Conservation (phyloP, 2,113 vertebrate genomes). For the Porphyrio hochstetteri region DNA sequence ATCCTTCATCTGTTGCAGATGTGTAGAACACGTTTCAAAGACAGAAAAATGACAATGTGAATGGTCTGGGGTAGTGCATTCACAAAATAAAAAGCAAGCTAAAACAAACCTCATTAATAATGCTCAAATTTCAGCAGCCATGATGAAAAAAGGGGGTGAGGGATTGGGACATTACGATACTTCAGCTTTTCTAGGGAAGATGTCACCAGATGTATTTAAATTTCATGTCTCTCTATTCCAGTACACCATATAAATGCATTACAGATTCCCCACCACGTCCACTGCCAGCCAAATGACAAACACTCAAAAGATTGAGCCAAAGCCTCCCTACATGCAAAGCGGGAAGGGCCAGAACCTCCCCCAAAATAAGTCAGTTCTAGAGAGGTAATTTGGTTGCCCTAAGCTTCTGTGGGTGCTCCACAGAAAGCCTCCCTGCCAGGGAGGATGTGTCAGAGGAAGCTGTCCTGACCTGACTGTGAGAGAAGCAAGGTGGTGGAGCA, state of each 20-base stretch:
- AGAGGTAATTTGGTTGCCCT: neutral
- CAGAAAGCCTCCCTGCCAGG: neutral
- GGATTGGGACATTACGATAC: neutral
- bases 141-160: neutral
- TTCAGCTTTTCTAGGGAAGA: neutral
- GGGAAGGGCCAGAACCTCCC: neutral
- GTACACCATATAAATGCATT: neutral
- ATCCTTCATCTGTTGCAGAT: neutral
- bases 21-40: neutral
- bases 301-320: neutral
- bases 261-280: neutral
- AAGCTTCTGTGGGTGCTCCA: neutral
- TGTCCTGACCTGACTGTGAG: neutral
- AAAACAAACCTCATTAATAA: neutral
- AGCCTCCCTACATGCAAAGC: neutral
- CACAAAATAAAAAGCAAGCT: neutral
- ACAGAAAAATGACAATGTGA: neutral
- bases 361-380: neutral
- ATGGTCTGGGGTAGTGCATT: neutral
- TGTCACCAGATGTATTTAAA: neutral
- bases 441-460: rapidly evolving
- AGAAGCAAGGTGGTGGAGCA: neutral
- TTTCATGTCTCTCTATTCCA: neutral
- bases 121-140: neutral
- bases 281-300: neutral